Conservation (phyloP, 2,888 invertebrate species). For the Melanargia galathea region DNA sequence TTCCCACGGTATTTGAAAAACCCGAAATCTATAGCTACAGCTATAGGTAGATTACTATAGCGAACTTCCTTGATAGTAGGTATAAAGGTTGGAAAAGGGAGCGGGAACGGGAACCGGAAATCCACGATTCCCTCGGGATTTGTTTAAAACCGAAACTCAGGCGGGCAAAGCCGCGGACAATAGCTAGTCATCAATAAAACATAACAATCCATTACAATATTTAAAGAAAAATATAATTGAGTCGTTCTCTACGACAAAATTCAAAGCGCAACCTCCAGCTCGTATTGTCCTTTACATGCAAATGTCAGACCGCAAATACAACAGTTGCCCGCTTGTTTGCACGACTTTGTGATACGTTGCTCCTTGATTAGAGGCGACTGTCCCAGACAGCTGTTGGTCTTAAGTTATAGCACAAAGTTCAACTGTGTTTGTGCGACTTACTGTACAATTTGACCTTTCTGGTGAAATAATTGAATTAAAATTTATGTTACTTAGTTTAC, state of each 20-base stretch:
- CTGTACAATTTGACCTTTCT: conserved; percentile 27
- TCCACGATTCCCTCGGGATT: too few relatives aligned
- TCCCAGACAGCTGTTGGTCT: conserved; percentile 48
- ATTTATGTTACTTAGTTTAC: not conserved
- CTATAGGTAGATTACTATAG: too few relatives aligned
- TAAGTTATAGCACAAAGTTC: conserved; percentile 35
- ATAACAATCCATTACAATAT: too few relatives aligned
- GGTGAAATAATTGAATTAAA: conserved; percentile 4
- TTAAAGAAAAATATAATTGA: not conserved
- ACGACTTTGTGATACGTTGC: conserved; percentile 43
- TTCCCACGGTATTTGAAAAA: too few relatives aligned
- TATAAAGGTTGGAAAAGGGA: too few relatives aligned
- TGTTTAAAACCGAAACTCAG: too few relatives aligned
- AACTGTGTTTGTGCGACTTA: conserved; percentile 35
- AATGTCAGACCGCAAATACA: conserved; percentile 17
- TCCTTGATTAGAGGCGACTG: conserved; percentile 57
- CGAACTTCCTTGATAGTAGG: too few relatives aligned
- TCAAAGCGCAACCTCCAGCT: not conserved
- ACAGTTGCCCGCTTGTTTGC: conserved; percentile 34
- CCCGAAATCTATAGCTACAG: too few relatives aligned
- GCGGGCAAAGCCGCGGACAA: too few relatives aligned
- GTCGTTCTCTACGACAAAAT: not conserved
- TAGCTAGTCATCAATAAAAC: too few relatives aligned
- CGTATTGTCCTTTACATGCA: conserved; percentile 10
- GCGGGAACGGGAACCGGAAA: too few relatives aligned